Evolutionary conservation across 2,113 vertebrate genomes (phyloP), one percentile per base, ranked within the genome.

Genomic region (Triplophysa siluroides): DNA sequence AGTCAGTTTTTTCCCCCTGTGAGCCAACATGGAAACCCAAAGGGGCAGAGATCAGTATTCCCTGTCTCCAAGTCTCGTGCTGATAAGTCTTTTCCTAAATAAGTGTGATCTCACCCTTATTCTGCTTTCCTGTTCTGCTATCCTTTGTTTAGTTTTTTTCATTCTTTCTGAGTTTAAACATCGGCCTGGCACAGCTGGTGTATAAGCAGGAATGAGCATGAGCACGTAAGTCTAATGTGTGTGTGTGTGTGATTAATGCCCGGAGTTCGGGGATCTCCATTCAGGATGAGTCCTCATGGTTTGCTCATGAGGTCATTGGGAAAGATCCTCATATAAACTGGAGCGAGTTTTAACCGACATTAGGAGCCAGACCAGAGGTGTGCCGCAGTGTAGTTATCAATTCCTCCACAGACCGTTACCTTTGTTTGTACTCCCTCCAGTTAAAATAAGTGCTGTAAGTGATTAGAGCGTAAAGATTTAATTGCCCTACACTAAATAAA

Each of bases 281-380:
- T 81, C 88, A 90, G 87, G 88, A 92, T 86, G 85, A 84, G 90
- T 84, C 86, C 87, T 82, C 88, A 86, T 93, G 86, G 87, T 90
- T 93, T 82, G 83, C 87, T 83, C 87, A 82, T 93, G 92, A 93
- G 88, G 91, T 93, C 92, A 93, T 87, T 78, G 86, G 91, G 90
- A 91, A 91, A 91, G 88, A 87, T 88, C 85, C 85, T 70, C 77
- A 86, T 88, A 78, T 84, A 87, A 83, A 83, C 64, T 81, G 84
- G 85, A 88, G 86, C 83, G n/a, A 87, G 82, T 78, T 84, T 72
- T 58, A 60, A 71, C 67, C 81, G 81, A 80, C 56, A 69, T 41
- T 41, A 38, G 62, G 61, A 72, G 61, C 13, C 52, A 61, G 75
- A 85, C 88, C 83, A 79, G 84, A 64, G 84, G 72, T 68, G 52